Evolutionary conservation across 2,888 invertebrate species (phyloP).

Genomic region (Crepidodera aurea): DNA sequence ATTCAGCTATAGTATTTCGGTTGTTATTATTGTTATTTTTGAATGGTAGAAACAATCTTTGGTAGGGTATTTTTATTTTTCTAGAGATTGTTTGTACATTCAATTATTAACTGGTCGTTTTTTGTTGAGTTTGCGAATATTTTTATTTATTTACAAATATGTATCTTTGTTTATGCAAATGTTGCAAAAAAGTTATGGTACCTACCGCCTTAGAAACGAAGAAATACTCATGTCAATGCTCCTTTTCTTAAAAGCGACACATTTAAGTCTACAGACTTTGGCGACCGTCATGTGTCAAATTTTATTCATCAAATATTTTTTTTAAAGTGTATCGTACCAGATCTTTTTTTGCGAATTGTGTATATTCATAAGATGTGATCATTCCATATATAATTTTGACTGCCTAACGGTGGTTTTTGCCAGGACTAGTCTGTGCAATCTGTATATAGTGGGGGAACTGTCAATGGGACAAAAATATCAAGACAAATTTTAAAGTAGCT

Average conservation of each 20-base stretch:
- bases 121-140: slow-evolving; percentile 25
- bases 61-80: not conserved
- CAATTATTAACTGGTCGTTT: slow-evolving; percentile 21
- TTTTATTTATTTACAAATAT: slow-evolving; percentile 20
- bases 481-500: slow-evolving; percentile 17
- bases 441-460: slow-evolving; percentile 48
- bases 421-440: slow-evolving; percentile 59
- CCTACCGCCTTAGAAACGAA: too few relatives aligned
- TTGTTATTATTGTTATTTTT: slow-evolving; percentile 4
- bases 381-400: slow-evolving; percentile 33
- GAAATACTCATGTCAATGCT: too few relatives aligned
- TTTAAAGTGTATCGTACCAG: not conserved
- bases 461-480: slow-evolving; percentile 16
- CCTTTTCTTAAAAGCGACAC: too few relatives aligned
- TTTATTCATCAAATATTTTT: too few relatives aligned
- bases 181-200: not conserved
- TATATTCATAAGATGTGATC: slow-evolving; percentile 35
- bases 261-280: too few relatives aligned
- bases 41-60: not conserved
- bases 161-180: slow-evolving; percentile 18
- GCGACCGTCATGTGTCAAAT: too few relatives aligned
- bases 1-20: slow-evolving; percentile 64
- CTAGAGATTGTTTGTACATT: not conserved
- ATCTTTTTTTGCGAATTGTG: not conserved
- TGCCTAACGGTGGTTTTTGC: slow-evolving; percentile 42